phyloP scores from a whole-genome alignment of 2,797 vertebrate genomes.

The Taeniopygia guttata region DNA sequence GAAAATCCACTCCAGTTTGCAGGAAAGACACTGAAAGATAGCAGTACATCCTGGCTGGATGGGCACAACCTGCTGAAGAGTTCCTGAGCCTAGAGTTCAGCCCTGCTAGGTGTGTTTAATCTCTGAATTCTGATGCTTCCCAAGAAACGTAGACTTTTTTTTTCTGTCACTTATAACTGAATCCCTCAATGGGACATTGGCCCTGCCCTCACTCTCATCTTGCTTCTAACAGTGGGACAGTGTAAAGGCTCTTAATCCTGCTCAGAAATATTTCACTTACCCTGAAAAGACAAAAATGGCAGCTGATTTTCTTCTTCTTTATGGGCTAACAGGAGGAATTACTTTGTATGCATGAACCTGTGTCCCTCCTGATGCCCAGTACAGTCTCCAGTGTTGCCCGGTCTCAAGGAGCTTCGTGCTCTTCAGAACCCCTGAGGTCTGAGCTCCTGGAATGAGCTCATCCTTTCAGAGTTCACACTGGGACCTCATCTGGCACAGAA shows the following conservation, averaged over 20 bases:
- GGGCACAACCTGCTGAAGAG: neutral
- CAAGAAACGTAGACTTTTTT: neutral
- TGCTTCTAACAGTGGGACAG: neutral
- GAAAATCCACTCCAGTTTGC: neutral
- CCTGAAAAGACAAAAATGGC: neutral
- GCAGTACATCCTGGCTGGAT: fast-evolving
- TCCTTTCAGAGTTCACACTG: neutral
- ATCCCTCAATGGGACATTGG: neutral
- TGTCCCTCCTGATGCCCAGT: neutral
- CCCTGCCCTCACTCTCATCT: neutral
- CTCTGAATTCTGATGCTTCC: neutral
- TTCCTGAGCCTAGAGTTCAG: neutral
- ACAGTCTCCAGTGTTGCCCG: fast-evolving
- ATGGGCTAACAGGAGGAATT: neutral
- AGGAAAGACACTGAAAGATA: neutral
- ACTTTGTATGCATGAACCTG: neutral
- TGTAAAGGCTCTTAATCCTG: neutral
- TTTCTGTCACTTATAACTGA: neutral
- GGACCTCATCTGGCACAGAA: neutral
- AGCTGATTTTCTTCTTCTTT: neutral
- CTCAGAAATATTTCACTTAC: neutral
- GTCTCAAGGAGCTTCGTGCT: neutral
- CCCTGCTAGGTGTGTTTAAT: neutral
- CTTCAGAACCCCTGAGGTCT: neutral
- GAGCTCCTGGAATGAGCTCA: neutral